A percentile compares a stretch with the other conserved stretches of the same genome.
Conservation (phyloP, 2,113 vertebrate species). For the Anseranas semipalmata region DNA sequence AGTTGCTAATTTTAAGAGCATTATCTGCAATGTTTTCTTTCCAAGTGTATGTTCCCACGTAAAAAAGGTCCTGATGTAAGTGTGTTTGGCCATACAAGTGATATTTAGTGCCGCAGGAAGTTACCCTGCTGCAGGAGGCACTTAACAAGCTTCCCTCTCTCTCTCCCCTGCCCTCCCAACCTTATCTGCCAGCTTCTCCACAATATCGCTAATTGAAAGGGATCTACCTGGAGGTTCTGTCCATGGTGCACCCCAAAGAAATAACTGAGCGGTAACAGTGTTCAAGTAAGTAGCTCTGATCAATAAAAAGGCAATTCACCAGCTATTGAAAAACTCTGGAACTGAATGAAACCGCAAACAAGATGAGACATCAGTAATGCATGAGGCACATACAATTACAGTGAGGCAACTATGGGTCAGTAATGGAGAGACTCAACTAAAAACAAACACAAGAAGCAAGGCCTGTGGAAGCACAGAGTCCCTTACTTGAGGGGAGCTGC, state of each 20-base stretch:
- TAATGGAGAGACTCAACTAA: conserved; percentile 24
- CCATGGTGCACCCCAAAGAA: not conserved
- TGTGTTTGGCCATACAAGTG: not conserved
- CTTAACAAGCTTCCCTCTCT: not conserved
- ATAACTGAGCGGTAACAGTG: not conserved
- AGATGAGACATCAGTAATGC: conserved; percentile 60
- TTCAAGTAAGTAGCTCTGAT: not conserved
- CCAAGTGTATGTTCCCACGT: not conserved
- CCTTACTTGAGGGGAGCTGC: conserved; percentile 99
- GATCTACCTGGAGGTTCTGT: not conserved
- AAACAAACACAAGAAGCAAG: conserved; percentile 59
- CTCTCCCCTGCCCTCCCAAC: not conserved
- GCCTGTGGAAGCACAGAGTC: conserved; percentile 75
- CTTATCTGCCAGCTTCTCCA: rapidly evolving
- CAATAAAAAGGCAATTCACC: not conserved
- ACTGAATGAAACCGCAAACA: not conserved
- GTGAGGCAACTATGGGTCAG: conserved; percentile 40
- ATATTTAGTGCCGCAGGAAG: not conserved
- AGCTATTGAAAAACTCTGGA: not conserved
- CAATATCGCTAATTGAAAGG: rapidly evolving
- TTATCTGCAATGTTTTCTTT: not conserved
- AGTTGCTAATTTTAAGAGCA: not conserved
- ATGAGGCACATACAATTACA: conserved; percentile 66
- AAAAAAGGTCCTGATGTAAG: not conserved
- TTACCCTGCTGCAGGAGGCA: not conserved